These are phyloP conservation scores for Pseudotriccus pelzelni DNA, from an alignment of 2,797 vertebrate genomes.

Conservation along the genomic window DNA sequence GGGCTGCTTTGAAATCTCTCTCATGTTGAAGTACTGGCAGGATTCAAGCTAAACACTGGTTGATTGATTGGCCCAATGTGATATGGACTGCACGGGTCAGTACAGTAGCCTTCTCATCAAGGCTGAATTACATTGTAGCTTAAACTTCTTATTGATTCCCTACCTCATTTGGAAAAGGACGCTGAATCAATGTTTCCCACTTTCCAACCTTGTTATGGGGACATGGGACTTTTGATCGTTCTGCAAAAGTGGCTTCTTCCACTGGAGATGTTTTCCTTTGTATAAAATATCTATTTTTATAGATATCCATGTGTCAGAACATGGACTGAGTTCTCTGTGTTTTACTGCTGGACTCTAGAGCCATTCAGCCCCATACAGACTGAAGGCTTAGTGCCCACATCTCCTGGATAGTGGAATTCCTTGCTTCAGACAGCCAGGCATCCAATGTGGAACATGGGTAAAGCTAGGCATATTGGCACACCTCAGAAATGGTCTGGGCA, in stretches of 20 bases:
- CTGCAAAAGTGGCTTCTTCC: neutral
- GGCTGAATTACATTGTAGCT: neutral
- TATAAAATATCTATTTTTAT: neutral
- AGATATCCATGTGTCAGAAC: neutral
- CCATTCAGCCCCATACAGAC: neutral
- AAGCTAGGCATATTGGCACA: neutral
- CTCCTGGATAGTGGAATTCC: neutral
- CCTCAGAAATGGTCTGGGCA: neutral
- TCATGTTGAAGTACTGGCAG: neutral
- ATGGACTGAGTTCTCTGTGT: neutral
- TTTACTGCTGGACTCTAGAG: neutral
- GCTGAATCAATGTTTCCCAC: neutral
- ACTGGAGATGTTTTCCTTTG: neutral
- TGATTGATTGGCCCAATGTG: neutral
- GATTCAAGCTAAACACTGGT: neutral
- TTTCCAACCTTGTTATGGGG: neutral
- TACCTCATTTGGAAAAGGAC: neutral
- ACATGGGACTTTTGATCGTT: neutral
- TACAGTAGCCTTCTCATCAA: neutral
- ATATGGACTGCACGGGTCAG: neutral
- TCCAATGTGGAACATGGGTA: neutral
- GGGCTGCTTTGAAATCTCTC: neutral
- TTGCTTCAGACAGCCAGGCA: neutral
- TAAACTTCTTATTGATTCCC: neutral
- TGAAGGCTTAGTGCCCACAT: neutral